Percentiles rank a stretch among this genome's conserved stretches.
Evolutionary conservation across 2,113 vertebrate species (phyloP).

Genomic region (Melanerpes formicivorus): DNA sequence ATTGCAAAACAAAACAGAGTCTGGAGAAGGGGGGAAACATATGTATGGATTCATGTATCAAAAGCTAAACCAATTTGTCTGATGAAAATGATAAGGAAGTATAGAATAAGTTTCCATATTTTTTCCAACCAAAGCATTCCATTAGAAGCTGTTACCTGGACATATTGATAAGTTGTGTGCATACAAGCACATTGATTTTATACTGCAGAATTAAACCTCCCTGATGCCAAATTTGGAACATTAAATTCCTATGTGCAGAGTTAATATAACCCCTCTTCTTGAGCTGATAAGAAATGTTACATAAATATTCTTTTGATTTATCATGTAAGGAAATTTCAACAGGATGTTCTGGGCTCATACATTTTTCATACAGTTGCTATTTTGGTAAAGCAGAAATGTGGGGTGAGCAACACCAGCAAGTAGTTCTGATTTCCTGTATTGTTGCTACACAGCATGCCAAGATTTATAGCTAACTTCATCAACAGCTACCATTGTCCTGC

Average conservation of each 20-base stretch:
- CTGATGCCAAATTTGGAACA: neutral
- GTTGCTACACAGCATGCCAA: neutral
- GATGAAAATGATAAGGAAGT: neutral
- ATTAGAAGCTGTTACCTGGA: neutral
- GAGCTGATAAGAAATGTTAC: neutral
- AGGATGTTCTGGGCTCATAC: neutral
- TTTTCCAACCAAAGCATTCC: neutral
- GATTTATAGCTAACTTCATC: neutral
- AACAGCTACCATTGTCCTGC: neutral
- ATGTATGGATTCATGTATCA: conserved; percentile 7
- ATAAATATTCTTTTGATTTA: conserved; percentile 6
- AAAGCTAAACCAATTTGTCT: neutral
- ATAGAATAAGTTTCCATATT: neutral
- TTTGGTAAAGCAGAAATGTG: neutral
- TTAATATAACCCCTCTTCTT: neutral
- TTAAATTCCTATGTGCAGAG: neutral
- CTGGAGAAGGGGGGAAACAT: conserved; percentile 28
- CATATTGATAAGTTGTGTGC: rapidly evolving
- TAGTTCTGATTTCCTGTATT: neutral
- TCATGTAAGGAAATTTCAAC: neutral
- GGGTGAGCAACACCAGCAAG: neutral
- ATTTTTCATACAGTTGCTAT: neutral
- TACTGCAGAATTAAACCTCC: neutral
- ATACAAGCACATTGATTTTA: neutral
- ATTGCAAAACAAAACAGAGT: conserved; percentile 37